A percentile compares a stretch with the other conserved stretches of the same genome.
Conservation (phyloP, 1,140 invertebrate genomes). For the Heliconius eleuchia region DNA sequence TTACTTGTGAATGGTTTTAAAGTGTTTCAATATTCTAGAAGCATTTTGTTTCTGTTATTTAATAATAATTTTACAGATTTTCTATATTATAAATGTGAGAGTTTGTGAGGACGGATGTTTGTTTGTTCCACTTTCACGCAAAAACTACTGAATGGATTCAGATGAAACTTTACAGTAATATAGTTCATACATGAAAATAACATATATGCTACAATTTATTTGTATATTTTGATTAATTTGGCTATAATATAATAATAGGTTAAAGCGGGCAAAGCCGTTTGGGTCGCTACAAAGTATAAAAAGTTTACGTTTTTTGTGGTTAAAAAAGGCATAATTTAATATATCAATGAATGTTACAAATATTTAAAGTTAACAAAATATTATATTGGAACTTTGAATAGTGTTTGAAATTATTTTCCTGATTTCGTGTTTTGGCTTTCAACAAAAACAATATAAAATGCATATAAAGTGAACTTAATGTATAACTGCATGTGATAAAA, state of each 20-base stretch:
- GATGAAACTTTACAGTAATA: too few species aligned
- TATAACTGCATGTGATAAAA: background rate
- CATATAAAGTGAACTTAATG: conserved; percentile 1
- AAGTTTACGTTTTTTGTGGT: background rate
- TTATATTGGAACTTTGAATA: conserved; percentile 17
- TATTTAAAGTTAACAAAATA: background rate
- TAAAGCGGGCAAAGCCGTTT: too few species aligned
- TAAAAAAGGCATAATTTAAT: background rate
- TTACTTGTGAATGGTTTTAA: background rate
- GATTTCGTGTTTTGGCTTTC: background rate
- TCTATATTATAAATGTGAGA: too few species aligned
- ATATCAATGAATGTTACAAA: background rate
- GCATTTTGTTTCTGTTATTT: background rate
- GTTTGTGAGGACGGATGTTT: too few species aligned
- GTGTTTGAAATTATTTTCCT: background rate
- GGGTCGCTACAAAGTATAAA: too few species aligned
- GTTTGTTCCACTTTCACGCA: too few species aligned
- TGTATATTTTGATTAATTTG: too few species aligned
- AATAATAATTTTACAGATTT: background rate
- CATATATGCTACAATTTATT: too few species aligned
- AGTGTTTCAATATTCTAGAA: background rate
- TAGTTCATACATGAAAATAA: too few species aligned
- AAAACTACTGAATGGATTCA: too few species aligned
- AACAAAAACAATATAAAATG: background rate
- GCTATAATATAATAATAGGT: too few species aligned